These are phyloP conservation scores for Neotoma lepida DNA, from an alignment of 2,113 vertebrate genomes.

Conservation along the genomic window DNA sequence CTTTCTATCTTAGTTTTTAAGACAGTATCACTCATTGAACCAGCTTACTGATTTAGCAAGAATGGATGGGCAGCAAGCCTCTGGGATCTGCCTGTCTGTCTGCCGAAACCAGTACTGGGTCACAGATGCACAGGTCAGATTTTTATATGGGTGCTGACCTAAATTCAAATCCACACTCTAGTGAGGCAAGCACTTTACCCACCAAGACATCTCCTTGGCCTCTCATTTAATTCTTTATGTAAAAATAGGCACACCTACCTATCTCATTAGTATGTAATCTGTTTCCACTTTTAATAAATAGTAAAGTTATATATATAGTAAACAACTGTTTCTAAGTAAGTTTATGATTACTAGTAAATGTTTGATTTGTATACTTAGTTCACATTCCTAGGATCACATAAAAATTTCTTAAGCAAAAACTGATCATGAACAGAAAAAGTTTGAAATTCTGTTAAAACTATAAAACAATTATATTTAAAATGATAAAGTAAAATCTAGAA, in stretches of 20 bases:
- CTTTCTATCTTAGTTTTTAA: background rate
- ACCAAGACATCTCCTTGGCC: background rate
- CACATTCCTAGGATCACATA: background rate
- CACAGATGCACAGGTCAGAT: background rate
- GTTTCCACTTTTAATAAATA: background rate
- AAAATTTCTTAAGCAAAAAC: background rate
- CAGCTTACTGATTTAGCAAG: background rate
- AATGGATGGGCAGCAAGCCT: no score
- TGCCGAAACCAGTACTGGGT: background rate
- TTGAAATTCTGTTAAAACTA: background rate
- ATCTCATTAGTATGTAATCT: background rate
- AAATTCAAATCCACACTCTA: background rate
- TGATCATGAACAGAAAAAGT: background rate
- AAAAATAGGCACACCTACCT: background rate
- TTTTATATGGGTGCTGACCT: background rate
- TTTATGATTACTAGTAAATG: background rate
- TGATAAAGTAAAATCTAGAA: conserved; percentile 26
- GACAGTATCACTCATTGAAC: background rate
- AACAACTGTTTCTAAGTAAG: background rate
- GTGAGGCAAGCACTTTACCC: background rate
- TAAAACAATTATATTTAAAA: background rate
- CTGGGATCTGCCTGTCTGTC: background rate
- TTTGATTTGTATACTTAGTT: background rate
- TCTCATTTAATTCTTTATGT: background rate
- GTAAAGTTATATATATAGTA: background rate